Evolutionary conservation across 2,797 vertebrate species (phyloP).

Genomic region (Limosa lapponica): DNA sequence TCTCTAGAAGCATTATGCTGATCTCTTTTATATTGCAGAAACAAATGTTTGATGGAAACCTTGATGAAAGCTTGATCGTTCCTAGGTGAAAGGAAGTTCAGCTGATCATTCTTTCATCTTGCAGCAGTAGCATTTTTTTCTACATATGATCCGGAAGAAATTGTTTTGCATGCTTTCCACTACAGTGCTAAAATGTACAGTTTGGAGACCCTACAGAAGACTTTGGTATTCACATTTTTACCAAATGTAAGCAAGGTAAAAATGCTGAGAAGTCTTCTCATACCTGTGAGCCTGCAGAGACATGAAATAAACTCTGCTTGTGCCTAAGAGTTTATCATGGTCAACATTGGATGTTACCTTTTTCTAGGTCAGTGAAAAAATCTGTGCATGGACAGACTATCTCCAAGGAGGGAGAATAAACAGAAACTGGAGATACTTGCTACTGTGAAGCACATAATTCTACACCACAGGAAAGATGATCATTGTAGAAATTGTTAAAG

Average conservation of each 20-base stretch:
- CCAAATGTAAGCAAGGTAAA: background rate
- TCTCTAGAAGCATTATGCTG: background rate
- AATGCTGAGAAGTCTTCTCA: background rate
- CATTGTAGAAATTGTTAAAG: background rate
- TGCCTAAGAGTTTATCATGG: background rate
- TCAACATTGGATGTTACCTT: background rate
- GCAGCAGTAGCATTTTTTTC: background rate
- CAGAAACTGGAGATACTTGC: background rate
- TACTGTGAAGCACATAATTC: conserved; percentile 28
- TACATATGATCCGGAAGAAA: background rate
- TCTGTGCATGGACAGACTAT: background rate
- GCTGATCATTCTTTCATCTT: background rate
- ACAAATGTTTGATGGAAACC: background rate
- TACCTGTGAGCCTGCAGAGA: background rate
- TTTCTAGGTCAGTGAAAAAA: background rate
- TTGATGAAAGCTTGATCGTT: background rate
- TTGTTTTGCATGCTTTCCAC: background rate
- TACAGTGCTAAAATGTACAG: background rate
- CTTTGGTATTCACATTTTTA: background rate
- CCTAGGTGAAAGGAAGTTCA: background rate
- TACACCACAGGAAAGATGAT: conserved; percentile 11
- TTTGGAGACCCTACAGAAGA: background rate
- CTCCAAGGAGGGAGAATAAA: conserved; percentile 14
- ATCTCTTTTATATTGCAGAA: background rate
- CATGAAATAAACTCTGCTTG: background rate